phyloP scores from a whole-genome alignment of 1,140 invertebrate species.

The Cepaea nemoralis region DNA sequence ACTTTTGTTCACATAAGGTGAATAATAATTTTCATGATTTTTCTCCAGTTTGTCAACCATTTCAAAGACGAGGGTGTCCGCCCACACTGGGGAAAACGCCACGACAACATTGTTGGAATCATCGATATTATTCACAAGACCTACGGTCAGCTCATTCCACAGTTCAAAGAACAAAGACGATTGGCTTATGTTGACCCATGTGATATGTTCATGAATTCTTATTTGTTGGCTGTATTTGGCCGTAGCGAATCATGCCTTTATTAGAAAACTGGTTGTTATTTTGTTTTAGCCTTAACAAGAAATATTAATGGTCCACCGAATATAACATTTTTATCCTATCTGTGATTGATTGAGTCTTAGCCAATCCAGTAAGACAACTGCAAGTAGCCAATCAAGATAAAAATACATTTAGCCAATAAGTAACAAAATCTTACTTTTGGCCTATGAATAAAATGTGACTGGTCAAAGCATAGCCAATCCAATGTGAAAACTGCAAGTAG shows the following conservation, averaged over 20 bases:
- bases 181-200: constrained; percentile 42
- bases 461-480: too few relatives aligned
- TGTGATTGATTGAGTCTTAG: not conserved
- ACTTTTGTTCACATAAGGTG: too few relatives aligned
- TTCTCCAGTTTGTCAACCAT: constrained; percentile 43
- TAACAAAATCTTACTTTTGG: too few relatives aligned
- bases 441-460: too few relatives aligned
- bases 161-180: constrained; percentile 37
- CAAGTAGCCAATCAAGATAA: too few relatives aligned
- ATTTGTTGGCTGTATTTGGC: constrained; percentile 47
- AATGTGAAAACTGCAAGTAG: too few relatives aligned
- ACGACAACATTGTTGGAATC: constrained; percentile 50
- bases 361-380: too few relatives aligned
- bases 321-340: not conserved
- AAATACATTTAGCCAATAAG: too few relatives aligned
- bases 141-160: constrained; percentile 40
- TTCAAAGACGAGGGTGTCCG: constrained; percentile 43
- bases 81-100: constrained; percentile 51
- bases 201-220: constrained; percentile 53
- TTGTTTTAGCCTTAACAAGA: not conserved
- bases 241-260: constrained; percentile 28
- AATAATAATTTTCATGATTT: too few relatives aligned
- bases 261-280: not conserved
- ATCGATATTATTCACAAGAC: constrained; percentile 41
- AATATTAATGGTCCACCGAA: too few relatives aligned